These are phyloP conservation scores for Gila orcuttii DNA, from an alignment of 2,113 vertebrate genomes.

Conservation along the genomic window DNA sequence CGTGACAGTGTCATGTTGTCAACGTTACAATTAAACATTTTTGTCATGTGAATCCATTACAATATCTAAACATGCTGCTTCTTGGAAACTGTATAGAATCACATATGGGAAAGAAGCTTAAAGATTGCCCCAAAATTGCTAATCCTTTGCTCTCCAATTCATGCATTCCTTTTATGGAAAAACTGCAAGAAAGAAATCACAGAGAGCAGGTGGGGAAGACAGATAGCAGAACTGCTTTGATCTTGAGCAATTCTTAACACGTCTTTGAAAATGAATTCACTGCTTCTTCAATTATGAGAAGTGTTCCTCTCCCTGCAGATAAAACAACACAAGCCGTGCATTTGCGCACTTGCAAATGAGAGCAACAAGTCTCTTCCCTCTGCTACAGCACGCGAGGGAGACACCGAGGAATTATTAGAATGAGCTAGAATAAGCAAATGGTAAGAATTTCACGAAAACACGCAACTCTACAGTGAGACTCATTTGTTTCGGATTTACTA, in stretches of 20 bases:
- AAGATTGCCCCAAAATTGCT: slow-evolving; percentile 21
- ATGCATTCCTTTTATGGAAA: slow-evolving; percentile 3
- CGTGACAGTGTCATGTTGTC: background rate
- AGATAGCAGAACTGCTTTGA: slow-evolving; percentile 37
- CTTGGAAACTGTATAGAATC: background rate
- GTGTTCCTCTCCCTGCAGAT: slow-evolving; percentile 44
- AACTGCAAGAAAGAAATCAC: slow-evolving; percentile 25
- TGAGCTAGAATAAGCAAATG: slow-evolving; percentile 42
- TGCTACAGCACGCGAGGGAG: background rate
- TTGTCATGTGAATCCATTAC: slow-evolving; percentile 13
- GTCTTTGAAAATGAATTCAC: slow-evolving; percentile 46
- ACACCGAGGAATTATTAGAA: slow-evolving; percentile 40
- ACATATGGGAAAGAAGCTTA: background rate
- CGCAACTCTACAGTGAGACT: slow-evolving; percentile 40
- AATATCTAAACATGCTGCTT: background rate
- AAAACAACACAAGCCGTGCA: slow-evolving; percentile 28
- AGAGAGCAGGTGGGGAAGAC: slow-evolving; percentile 35
- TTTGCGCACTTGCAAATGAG: slow-evolving; percentile 27
- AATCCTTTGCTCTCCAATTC: slow-evolving; percentile 38
- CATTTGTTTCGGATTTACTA: slow-evolving; percentile 44
- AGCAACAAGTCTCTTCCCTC: slow-evolving; percentile 35
- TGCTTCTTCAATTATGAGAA: slow-evolving; percentile 42
- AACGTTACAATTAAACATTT: background rate
- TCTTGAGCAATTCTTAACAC: slow-evolving; percentile 46
- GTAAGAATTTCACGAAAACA: slow-evolving; percentile 32